These are phyloP conservation scores for Genyomyrus donnyi DNA, from an alignment of 2,113 vertebrate species.

Conservation along the genomic window DNA sequence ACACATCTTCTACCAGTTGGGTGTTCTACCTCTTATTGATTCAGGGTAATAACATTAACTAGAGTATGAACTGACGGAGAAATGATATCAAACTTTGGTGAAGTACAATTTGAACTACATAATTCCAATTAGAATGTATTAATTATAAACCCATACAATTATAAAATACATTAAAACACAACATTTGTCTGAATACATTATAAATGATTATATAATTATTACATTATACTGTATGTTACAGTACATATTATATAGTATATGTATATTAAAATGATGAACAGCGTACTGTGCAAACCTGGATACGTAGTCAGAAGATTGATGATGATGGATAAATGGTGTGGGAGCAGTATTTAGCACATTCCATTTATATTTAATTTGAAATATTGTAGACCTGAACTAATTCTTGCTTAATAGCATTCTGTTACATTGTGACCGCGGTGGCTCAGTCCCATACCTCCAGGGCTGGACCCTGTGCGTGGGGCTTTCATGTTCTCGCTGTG, in stretches of 20 bases:
- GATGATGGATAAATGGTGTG: not conserved
- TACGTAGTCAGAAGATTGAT: not conserved
- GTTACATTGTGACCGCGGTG: not conserved
- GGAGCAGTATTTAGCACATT: not conserved
- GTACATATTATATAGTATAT: not conserved
- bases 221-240: not conserved
- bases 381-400: not conserved
- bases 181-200: not conserved
- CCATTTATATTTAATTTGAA: constrained; percentile 1
- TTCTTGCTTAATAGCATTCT: not conserved
- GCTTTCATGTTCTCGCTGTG: not conserved
- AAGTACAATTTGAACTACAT: not conserved
- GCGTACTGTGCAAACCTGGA: not conserved
- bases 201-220: not conserved
- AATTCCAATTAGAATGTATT: not conserved
- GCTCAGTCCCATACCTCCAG: not conserved
- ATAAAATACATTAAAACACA: not conserved
- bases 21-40: not conserved
- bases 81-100: not conserved
- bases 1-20: not conserved
- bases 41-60: not conserved
- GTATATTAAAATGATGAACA: not conserved
- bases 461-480: not conserved
- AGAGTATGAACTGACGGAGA: not conserved
- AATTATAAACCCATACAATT: not conserved